These are phyloP conservation scores for Xyrauchen texanus DNA, from an alignment of 2,113 vertebrate species.

Conservation along the genomic window DNA sequence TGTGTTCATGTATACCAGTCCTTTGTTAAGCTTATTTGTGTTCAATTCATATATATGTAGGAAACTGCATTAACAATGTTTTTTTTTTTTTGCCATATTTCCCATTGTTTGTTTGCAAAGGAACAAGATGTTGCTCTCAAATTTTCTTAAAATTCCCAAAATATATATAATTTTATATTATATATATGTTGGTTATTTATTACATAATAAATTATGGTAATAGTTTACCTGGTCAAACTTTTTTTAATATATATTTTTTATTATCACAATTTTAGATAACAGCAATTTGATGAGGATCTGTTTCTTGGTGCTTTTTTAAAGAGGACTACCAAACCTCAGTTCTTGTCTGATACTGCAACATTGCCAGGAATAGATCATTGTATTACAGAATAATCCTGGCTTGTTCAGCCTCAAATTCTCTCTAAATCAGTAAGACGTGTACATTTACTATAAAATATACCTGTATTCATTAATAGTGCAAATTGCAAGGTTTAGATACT, in stretches of 20 bases:
- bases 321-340: conserved; percentile 18
- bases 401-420: conserved; percentile 64
- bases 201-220: not conserved
- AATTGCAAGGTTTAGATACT: conserved; percentile 73
- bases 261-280: not conserved
- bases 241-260: too few relatives aligned
- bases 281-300: not conserved
- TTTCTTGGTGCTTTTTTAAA: conserved; percentile 30
- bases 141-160: not conserved
- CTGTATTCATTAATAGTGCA: conserved; percentile 74
- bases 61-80: conserved; percentile 9
- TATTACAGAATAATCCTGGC: conserved; percentile 27
- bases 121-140: conserved; percentile 20
- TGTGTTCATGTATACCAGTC: conserved; percentile 50
- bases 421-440: conserved; percentile 70
- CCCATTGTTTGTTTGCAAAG: conserved; percentile 16
- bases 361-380: conserved; percentile 34
- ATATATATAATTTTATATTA: not conserved
- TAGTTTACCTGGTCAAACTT: conserved; percentile 21
- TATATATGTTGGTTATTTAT: conserved; percentile 21
- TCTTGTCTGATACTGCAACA: not conserved
- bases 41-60: conserved; percentile 31
- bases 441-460: conserved; percentile 76
- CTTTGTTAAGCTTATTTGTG: conserved; percentile 56
- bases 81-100: not conserved